A percentile compares a stretch with the other conserved stretches of the same genome.
phyloP scores from a whole-genome alignment of 2,797 vertebrate species.

The Sebastes hopkinsi region DNA sequence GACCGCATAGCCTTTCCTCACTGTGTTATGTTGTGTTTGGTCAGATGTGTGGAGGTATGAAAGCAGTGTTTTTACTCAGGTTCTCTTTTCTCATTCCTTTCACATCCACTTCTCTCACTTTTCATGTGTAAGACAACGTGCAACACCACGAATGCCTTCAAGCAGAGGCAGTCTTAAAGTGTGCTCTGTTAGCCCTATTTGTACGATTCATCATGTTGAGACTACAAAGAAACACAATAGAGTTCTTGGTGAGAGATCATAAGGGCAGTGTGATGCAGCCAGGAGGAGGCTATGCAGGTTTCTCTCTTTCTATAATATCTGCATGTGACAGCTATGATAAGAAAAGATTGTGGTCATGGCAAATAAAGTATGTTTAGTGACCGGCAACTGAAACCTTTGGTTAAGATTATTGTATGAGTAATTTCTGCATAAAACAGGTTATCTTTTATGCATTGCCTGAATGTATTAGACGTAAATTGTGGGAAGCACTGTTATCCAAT shows the following conservation, averaged over 20 bases:
- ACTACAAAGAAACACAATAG: neutral
- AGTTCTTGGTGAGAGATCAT: neutral
- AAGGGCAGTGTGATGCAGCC: neutral
- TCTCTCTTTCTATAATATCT: neutral
- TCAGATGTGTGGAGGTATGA: neutral
- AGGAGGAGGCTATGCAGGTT: neutral
- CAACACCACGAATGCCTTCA: neutral
- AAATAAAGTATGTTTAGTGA: neutral
- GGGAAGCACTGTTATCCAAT: neutral
- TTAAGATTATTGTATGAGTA: neutral
- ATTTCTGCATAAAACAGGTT: neutral
- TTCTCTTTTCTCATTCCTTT: neutral
- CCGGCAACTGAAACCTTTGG: neutral
- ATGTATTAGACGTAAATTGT: neutral
- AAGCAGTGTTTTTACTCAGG: neutral
- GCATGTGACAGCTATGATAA: neutral
- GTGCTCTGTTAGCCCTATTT: neutral
- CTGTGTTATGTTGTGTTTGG: neutral
- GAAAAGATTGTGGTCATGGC: neutral
- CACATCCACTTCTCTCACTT: neutral
- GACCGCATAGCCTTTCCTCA: neutral
- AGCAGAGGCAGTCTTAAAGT: neutral
- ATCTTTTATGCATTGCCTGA: neutral
- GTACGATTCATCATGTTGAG: neutral
- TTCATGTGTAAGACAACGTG: too few relatives aligned